Evolutionary conservation across 2,797 vertebrate species (phyloP), one percentile per base, ranked within the genome.

Genomic region (Acestrorhynchus altus): DNA sequence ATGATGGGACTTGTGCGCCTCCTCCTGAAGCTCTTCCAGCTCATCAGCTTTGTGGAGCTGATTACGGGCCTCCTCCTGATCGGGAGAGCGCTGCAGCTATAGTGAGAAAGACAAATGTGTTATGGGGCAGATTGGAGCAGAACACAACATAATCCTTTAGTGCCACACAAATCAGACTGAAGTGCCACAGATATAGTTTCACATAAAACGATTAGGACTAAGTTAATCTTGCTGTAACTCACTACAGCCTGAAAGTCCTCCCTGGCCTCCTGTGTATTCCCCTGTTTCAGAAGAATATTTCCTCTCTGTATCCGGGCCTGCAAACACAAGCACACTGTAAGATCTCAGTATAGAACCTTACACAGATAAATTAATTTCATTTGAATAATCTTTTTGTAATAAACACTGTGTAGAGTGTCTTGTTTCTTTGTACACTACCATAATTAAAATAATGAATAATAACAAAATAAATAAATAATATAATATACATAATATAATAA

Each of bases 301-400:
- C 94, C 95, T 80, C 95, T 89, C 83, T 96, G 95, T 68, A 96
- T 78, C 73, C 94, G 85, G 61, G 95, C 95, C 95, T 96, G 85
- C 65, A 61, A 77, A 11, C 13, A 46, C 16, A 47, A 1, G 18
- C 16, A 47, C 1, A 26, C 35, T 26, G 59, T 28, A 22, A 56
- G 40, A 69, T 35, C 31, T 35, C 31, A n/a, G n/a, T n/a, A n/a
- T n/a, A 35, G 2, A 35, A 2, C 2, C 6, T 35, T 35, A 35
- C n/a, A n/a, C n/a, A n/a, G n/a, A n/a, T n/a, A n/a, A n/a, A n/a
- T n/a, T n/a, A n/a, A n/a, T n/a, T n/a, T n/a, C n/a, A n/a, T n/a
- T n/a, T n/a, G n/a, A n/a, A n/a, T n/a, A n/a, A n/a, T n/a, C n/a
- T n/a, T n/a, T n/a, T n/a, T n/a, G n/a, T n/a, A 35, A 35, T 35